Evolutionary conservation across 2,113 vertebrate genomes (phyloP).

Genomic region (Azemiops feae): DNA sequence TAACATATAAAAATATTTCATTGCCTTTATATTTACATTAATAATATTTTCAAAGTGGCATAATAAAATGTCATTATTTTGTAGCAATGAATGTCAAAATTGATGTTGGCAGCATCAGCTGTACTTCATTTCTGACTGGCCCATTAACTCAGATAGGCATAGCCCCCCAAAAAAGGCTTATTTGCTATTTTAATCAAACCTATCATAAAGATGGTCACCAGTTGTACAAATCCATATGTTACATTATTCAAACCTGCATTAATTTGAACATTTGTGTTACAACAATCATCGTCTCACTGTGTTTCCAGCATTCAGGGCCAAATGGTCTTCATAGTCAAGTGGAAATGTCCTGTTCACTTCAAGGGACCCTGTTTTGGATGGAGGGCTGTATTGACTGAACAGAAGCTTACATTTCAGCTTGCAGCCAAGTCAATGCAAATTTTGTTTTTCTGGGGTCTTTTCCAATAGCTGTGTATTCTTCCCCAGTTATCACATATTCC

Average conservation of each 20-base stretch:
- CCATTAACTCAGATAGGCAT: background rate
- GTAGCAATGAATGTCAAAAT: background rate
- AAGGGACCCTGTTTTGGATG: background rate
- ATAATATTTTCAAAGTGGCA: background rate
- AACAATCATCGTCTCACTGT: background rate
- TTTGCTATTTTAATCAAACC: background rate
- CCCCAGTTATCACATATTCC: background rate
- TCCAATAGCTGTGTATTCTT: background rate
- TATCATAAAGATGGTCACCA: background rate
- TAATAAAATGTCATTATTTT: background rate
- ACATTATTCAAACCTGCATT: background rate
- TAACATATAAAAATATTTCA: background rate
- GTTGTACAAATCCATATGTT: background rate
- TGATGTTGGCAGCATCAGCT: background rate
- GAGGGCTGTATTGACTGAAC: background rate
- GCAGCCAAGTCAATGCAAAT: background rate
- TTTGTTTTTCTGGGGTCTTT: background rate
- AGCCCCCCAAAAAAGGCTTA: background rate
- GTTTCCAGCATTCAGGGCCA: background rate
- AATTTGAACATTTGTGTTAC: background rate
- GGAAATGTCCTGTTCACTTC: background rate
- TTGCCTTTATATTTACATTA: background rate
- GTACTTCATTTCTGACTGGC: background rate
- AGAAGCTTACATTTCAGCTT: background rate
- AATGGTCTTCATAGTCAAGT: background rate